Evolutionary conservation across 2,113 vertebrate genomes (phyloP), one percentile per base, ranked within the genome.

Genomic region (Dolichotis patagonum): DNA sequence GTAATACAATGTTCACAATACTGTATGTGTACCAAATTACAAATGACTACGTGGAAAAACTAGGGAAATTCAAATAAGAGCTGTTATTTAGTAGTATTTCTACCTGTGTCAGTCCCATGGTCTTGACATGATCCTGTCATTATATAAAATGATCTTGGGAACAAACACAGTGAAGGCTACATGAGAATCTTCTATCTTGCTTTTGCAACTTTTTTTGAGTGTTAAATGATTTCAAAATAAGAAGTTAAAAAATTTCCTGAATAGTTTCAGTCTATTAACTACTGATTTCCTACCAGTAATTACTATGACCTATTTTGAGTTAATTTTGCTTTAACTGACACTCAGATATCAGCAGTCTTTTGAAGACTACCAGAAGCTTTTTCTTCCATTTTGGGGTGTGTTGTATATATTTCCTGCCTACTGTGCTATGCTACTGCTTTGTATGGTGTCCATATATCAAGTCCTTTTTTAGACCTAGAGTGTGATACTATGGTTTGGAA

Each of bases 151-250:
- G 0, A 28, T 28, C 81, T 22, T 67, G 9, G 9, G 28, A 56
- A 14, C 43, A 82, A 87, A 4, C 7, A 32, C 32, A 30, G 5
- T 73, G 4, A 69, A 77, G 32, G 1, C 54, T 65, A 7, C 3
- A 0, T 0, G 2, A 84, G 77, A 91, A 94, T 9, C n/a, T 4
- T n/a, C 49, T n/a, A 22, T 38, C 32, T 35, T 82, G 6, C 46
- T 52, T 52, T 78, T 3, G 7, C 28, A 32, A 35, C 5, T 78
- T 49, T 54, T 54, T 35, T 20, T 80, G 49, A 32, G 14, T 52
- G 24, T 80, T 80, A 80, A 80, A n/a, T 69, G 81, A 91, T 87
- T 95, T 96, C 80, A 71, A 60, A 93, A 83, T n/a, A 63, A 43
- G 80, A 85, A 17, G 41, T 60, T 63, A 2, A 80, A 75, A 77